Base-by-base conservation (phyloP, 2,797 vertebrate genomes). In the Acipenser oxyrinchus region DNA sequence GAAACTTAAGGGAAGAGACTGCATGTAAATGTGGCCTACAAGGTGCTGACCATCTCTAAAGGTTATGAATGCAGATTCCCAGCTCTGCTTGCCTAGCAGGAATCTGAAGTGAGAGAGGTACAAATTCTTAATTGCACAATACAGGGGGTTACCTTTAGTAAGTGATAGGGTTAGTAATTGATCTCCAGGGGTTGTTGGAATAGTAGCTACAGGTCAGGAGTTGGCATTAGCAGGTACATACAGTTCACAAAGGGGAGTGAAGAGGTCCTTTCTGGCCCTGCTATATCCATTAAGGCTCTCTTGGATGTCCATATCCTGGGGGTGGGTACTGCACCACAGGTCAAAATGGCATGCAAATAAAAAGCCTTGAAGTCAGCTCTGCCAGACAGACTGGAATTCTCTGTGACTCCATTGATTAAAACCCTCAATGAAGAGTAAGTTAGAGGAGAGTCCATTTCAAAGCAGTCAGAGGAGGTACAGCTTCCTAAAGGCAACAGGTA, bases 141-240 rank as follows among this genome's bases (percentile, higher is more conserved):
- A n/a, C 55, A 58, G 55, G 55, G 55, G 55, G 55, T 37, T 58
- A 58, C 15, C 55, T 6, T 11, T 58, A 58, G 55, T 13, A 58
- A 11, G 55, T 58, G 55, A 58, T 11, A 13, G 2, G 55, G 55
- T 13, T 13, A 58, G 55, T 13, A n/a, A 58, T 58, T 15, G n/a
- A 7, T 58, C 55, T 11, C 55, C 37, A 53, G 58, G 49, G 51
- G 48, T 12, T 37, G 53, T 8, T 52, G 51, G 60, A 60, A 57
- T 68, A 70, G 66, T 65, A 61, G 68, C 58, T 69, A 65, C 65
- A 60, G 63, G 55, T 68, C 65, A 69, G 67, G 15, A 60, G 49
- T 69, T 13, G n/a, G 12, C 58, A 63, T 50, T 12, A 48, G 9
- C 48, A 49, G 8, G 49, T 48, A 63, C 10, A 49, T 18, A 23